Evolutionary conservation across 23 tunicate species (phyloP).

Genomic region (Trididemnum miniatum): DNA sequence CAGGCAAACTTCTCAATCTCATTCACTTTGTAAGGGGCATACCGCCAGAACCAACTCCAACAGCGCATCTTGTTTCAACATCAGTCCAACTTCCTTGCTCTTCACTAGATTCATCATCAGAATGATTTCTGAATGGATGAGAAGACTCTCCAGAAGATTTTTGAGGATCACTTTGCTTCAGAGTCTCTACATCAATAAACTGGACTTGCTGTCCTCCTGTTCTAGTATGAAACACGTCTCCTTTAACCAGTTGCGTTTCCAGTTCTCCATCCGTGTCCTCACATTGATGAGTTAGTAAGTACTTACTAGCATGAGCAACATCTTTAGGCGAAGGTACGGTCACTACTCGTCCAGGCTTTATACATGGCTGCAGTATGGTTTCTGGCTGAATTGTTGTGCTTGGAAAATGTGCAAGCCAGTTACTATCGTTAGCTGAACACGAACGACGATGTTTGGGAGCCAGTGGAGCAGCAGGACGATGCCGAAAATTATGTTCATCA

Average conservation of each 20-base stretch:
- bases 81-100: conserved; percentile 94
- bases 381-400: conserved; percentile 70
- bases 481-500: conserved; percentile 52
- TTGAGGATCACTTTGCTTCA: conserved; percentile 83
- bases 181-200: conserved; percentile 89
- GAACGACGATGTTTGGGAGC: conserved; percentile 77
- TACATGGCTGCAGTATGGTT: conserved; percentile 84
- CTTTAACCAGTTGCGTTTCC: conserved; percentile 96
- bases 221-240: conserved; percentile 96
- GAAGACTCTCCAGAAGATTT: conserved; percentile 18
- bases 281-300: conserved; percentile 91
- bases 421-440: conserved; percentile 37
- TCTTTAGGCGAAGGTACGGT: conserved; percentile 89
- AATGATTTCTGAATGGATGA: background rate
- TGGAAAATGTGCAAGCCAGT: conserved; percentile 95
- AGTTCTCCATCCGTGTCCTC: conserved; percentile 78
- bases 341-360: conserved; percentile 70
- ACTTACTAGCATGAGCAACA: conserved; percentile 69
- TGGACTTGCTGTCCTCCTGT: conserved; percentile 97
- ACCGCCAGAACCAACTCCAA: conserved; percentile 2
- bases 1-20: too few relatives aligned
- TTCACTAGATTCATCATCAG: conserved; percentile 38
- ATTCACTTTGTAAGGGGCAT: background rate
- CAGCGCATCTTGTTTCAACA: conserved; percentile 71
- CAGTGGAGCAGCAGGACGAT: conserved; percentile 70